Conservation (phyloP, 2,797 vertebrate species). For the Ataeniobius toweri region DNA sequence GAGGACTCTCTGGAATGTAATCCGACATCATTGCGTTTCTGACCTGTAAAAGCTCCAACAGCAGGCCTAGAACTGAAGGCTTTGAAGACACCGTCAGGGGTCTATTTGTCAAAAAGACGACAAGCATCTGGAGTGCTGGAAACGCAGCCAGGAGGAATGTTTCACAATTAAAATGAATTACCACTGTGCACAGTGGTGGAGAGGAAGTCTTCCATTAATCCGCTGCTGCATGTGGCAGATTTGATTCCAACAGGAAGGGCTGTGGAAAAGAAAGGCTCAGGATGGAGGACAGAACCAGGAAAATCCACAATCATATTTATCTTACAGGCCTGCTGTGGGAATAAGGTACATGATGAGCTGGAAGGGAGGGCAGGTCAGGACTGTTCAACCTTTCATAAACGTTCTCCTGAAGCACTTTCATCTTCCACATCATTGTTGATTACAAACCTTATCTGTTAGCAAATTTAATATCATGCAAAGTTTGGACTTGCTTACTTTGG, state of each 20-base stretch:
- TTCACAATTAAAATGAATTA: constrained; percentile 74
- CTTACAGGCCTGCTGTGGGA: constrained; percentile 52
- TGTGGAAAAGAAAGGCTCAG: constrained; percentile 32
- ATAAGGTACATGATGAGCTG: constrained; percentile 81
- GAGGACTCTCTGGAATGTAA: constrained; percentile 18
- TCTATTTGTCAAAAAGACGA: constrained; percentile 57
- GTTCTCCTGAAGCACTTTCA: constrained; percentile 64
- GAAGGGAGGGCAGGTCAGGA: constrained; percentile 5
- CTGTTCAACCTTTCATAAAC: constrained; percentile 37
- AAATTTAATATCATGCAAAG: not conserved
- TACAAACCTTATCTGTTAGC: constrained; percentile 29
- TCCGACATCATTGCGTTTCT: constrained; percentile 29
- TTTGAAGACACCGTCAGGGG: constrained; percentile 59
- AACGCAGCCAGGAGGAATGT: constrained; percentile 61
- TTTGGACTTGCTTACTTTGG: not conserved
- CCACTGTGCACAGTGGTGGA: constrained; percentile 37
- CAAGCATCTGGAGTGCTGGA: constrained; percentile 66
- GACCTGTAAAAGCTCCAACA: constrained; percentile 26
- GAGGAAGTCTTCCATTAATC: constrained; percentile 74
- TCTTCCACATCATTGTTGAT: constrained; percentile 24
- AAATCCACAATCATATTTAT: constrained; percentile 46
- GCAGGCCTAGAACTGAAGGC: constrained; percentile 35
- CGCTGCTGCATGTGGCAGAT: constrained; percentile 51
- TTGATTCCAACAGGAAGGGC: constrained; percentile 56
- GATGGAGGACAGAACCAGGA: constrained; percentile 39